A percentile compares a stretch with the other conserved stretches of the same genome.
These are phyloP conservation scores for Pasiphila rectangulata DNA, from an alignment of 2,888 invertebrate species.

Conservation along the genomic window DNA sequence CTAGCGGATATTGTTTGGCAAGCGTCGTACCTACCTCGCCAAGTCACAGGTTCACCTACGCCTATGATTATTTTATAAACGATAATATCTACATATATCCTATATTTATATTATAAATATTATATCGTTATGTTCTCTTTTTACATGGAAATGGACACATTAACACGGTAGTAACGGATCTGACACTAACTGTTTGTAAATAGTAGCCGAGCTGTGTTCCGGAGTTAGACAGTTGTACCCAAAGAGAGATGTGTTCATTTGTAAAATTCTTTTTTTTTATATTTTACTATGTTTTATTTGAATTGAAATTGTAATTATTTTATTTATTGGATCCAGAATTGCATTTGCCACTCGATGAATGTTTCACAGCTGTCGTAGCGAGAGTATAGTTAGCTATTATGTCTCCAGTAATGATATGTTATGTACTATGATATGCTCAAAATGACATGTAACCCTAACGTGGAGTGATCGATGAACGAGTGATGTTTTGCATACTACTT, in stretches of 20 bases:
- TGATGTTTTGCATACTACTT: conserved; percentile 76
- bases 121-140: conserved; percentile 18
- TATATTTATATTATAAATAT: conserved; percentile 9
- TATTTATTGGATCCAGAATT: conserved; percentile 75
- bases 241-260: conserved; percentile 79
- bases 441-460: conserved; percentile 58
- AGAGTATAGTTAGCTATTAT: conserved; percentile 43
- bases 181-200: conserved; percentile 48
- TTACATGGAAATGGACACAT: conserved; percentile 38
- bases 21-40: background rate
- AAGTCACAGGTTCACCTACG: conserved; percentile 1
- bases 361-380: conserved; percentile 38
- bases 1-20: conserved; percentile 1
- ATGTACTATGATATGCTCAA: conserved; percentile 63
- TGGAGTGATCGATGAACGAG: conserved; percentile 63
- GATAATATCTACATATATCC: too few relatives aligned
- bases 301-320: conserved; percentile 65
- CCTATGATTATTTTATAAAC: conserved; percentile 13
- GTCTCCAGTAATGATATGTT: conserved; percentile 36
- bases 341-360: conserved; percentile 64
- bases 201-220: conserved; percentile 51
- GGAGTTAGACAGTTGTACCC: conserved; percentile 61
- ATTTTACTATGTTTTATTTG: conserved; percentile 47
- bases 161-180: conserved; percentile 32
- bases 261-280: conserved; percentile 51